These are phyloP conservation scores for Stenopsyche tienmushanensis DNA, from an alignment of 1,140 invertebrate species.

Conservation along the genomic window DNA sequence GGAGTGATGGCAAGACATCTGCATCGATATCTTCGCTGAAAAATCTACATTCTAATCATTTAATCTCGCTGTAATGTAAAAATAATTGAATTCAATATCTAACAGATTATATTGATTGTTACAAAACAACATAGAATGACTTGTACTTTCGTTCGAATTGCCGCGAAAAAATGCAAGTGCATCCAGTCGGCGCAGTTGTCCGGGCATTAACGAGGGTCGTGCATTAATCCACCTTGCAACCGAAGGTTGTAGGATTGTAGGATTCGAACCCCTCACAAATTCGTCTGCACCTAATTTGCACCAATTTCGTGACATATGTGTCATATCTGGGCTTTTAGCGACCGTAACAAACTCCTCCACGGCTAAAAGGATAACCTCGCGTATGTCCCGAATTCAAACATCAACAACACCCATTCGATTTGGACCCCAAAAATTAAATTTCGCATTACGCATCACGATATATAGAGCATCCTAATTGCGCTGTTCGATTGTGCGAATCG, in stretches of 20 bases:
- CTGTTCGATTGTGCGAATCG: no score
- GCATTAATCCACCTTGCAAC: conserved; percentile 26
- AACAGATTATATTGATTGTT: no score
- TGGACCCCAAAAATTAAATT: no score
- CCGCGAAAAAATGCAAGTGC: no score
- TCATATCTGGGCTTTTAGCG: conserved; percentile 26
- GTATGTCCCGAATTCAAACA: no score
- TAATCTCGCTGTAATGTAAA: conserved; percentile 1
- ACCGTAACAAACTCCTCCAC: not conserved
- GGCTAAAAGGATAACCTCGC: no score
- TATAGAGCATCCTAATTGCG: no score
- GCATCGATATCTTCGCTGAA: not conserved
- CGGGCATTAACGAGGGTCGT: conserved; percentile 6
- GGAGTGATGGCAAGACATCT: conserved; percentile 2
- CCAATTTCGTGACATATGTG: conserved; percentile 41
- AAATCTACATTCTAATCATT: not conserved
- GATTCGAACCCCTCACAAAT: conserved; percentile 10
- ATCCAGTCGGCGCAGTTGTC: conserved; percentile 10
- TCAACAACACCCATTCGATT: no score
- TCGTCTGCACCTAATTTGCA: conserved; percentile 37
- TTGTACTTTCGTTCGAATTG: no score
- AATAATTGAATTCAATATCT: no score
- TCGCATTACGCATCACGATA: no score
- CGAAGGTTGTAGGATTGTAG: conserved; percentile 16
- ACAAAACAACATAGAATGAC: no score